Evolutionary conservation across 2,888 invertebrate genomes (phyloP), one percentile per base, ranked within the genome.

Genomic region (Lordiphosa andalusiaca): DNA sequence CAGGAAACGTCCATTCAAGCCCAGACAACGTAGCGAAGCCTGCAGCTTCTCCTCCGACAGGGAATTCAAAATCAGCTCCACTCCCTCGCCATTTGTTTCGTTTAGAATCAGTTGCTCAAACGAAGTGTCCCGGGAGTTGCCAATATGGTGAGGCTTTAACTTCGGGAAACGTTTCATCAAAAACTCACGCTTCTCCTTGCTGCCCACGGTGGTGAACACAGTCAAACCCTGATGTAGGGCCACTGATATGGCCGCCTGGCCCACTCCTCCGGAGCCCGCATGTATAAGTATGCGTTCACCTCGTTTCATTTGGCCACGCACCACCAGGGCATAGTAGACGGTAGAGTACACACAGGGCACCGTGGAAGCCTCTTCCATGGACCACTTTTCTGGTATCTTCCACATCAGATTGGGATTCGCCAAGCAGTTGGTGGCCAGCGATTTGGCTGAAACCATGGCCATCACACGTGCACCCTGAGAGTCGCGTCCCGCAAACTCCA

Each of bases 51-150:
- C 97, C 84, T 95, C 98, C 7, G 99, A 95, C 60, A 99, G 91
- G 3, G 99, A 99, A 90, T 99, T 99, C 55, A 99, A 92, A 21
- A 99, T 95, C 12, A 98, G 90, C 89, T 99, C 96, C n/a, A 99
- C 98, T 69, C 98, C 98, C 73, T 93, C 92, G 12, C 99, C 99
- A 52, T 93, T 91, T 0, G 98, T 98, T 87, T 94, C 93, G 21
- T 91, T 92, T 86, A 96, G 91, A 48, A 99, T 91, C 73, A 98
- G 91, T 89, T 96, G 95, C 90, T 99, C 99, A 90, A 99, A 99
- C 61, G 93, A 93, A 7, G 94, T 92, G 90, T 98, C 95, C 77
- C 98, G 93, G 37, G 98, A 96, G 90, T 98, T 97, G 83, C 96
- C 96, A 88, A 99, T 95, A 89, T 95, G 92, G 35, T 91, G 91